Base-by-base conservation (phyloP, 2,113 vertebrate genomes). In the Merops nubicus region DNA sequence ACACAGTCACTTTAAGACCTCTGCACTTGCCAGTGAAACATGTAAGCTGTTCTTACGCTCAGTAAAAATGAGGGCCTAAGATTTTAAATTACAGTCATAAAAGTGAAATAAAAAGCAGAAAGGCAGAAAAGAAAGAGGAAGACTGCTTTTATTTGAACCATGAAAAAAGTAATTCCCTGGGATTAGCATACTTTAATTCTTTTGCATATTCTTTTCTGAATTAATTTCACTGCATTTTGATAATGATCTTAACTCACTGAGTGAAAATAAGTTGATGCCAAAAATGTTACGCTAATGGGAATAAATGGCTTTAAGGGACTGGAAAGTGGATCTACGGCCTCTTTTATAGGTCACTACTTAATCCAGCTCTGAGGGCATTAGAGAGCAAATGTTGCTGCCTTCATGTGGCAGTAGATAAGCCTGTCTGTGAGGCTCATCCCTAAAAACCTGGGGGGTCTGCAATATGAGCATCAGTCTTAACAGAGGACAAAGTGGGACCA, bases 21-120 rank as follows among this genome's bases (percentile, higher is more conserved):
- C 82, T 63, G 42, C 26, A n/a, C 54, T 81, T 90, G 34, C 50
- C 68, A 88, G 42, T 36, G 38, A 70, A 90, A 95, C 0, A 3
- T 11, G 15, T 94, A 63, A 92, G 60, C 60, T 85, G 34, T 8
- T 83, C 78, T 69, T 53, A 53, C 0, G 0, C 77, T 65, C 50
- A 20, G 42, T 45, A 80, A 83, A 85, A 94, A 88, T 1, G 34
- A 85, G 42, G 45, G 56, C 54, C 85, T 9, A 22, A 48, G 53
- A 86, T 31, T 91, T 80, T 63, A 69, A 88, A 94, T 6, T 77
- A 59, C 67, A 62, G 38, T 5, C 82, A 83, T 90, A 81, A 90
- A 93, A 94, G n/a, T 31, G 59, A 90, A 90, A 96, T 89, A 90
- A 85, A 96, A 91, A 78, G 40, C 74, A 88, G 28, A 76, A 91